Percentiles rank a stretch among this genome's conserved stretches.
These are phyloP conservation scores for Melipona quadrifasciata DNA, from an alignment of 1,140 invertebrate genomes.

Conservation along the genomic window DNA sequence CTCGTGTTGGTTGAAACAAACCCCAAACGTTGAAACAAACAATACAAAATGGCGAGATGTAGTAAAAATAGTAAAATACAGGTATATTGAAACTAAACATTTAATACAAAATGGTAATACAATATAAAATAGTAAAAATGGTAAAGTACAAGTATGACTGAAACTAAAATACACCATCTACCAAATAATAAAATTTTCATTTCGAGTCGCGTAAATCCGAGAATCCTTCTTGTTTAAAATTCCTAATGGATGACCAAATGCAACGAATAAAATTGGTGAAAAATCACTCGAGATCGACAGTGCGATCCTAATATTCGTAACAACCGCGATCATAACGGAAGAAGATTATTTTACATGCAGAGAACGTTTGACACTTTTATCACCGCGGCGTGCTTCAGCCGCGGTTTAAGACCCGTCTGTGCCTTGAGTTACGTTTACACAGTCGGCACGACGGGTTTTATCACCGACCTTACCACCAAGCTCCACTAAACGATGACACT, in stretches of 20 bases:
- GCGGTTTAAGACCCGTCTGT: constrained; percentile 63
- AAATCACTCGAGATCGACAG: background rate
- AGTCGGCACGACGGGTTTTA: constrained; percentile 59
- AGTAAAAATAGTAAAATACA: background rate
- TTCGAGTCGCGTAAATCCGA: background rate
- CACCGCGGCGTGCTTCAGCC: constrained; percentile 43
- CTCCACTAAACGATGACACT: constrained; percentile 64
- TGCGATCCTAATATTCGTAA: background rate
- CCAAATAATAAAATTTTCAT: background rate
- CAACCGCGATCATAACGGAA: no score
- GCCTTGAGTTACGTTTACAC: constrained; percentile 57
- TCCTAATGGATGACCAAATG: background rate
- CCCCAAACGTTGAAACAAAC: no score
- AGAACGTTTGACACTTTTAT: constrained; percentile 55
- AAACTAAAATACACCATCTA: no score
- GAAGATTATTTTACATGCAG: background rate
- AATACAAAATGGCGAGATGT: background rate
- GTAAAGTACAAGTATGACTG: no score
- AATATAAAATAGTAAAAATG: no score
- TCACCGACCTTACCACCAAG: constrained; percentile 52
- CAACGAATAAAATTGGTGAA: background rate
- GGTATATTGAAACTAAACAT: background rate
- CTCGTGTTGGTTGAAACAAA: no score
- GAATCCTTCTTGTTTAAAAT: background rate
- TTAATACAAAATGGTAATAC: no score